Conservation (phyloP, 2,113 vertebrate genomes). For the Tragelaphus imberbis region DNA sequence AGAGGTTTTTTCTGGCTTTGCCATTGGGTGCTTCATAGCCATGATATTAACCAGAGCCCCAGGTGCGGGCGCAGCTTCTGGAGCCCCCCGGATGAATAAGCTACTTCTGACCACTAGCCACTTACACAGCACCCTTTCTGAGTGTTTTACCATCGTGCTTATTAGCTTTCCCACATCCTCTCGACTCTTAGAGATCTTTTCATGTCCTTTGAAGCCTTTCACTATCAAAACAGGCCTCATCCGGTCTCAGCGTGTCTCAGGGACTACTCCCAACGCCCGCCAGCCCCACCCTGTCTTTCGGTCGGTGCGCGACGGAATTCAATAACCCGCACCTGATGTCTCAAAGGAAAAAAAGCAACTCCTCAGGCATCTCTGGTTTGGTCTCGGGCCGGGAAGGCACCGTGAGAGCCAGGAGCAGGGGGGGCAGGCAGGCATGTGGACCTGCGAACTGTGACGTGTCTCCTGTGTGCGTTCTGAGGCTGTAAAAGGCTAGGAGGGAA, state of each 20-base stretch:
- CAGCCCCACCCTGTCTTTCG: neutral
- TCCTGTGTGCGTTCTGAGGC: conserved; percentile 6
- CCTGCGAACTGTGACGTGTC: neutral
- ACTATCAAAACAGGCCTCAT: conserved; percentile 33
- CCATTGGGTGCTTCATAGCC: neutral
- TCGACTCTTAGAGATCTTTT: conserved; percentile 14
- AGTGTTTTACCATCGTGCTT: neutral
- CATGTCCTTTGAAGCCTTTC: conserved; percentile 37
- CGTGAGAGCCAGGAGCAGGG: neutral
- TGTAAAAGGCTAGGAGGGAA: neutral
- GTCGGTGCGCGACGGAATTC: neutral
- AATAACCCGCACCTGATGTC: neutral
- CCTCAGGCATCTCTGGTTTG: neutral
- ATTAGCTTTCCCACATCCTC: conserved; percentile 45
- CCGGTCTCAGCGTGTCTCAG: neutral
- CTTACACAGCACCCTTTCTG: neutral
- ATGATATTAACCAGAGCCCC: neutral
- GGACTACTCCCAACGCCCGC: neutral
- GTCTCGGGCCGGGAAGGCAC: neutral
- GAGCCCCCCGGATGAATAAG: neutral
- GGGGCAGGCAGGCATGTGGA: neutral
- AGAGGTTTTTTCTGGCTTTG: neutral
- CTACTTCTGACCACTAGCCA: neutral
- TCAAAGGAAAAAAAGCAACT: neutral
- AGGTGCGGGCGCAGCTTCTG: fast-evolving